Base-by-base conservation (phyloP, 1,140 invertebrate genomes). In the Papilio aristodemus region DNA sequence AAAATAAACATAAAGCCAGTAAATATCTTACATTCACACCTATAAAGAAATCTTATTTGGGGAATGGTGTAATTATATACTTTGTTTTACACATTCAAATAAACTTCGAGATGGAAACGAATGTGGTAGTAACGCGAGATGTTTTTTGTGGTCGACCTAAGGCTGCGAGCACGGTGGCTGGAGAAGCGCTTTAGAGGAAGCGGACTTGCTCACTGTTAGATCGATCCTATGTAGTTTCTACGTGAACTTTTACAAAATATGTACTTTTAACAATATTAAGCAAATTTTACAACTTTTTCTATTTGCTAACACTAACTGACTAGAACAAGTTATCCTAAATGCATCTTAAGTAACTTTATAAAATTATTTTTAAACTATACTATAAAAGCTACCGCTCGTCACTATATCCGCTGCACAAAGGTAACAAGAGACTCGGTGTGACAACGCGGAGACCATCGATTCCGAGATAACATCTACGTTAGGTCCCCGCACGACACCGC, bases 41-140 rank as follows among this genome's bases (percentile, higher is more conserved):
- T 37, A 62, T 62, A 62, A 39, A 39, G 32, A 38, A 22, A 38
- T 37, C 13, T 36, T 37, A 62, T 62, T 38, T 37, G 1, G 59
- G 14, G 59, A 62, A 62, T 38, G 32, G 14, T 19, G 59, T 62
- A 62, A 62, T 62, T 38, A 62, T 62, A 62, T 62, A 62, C 59
- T 38, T 62, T 62, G 59, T 62, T 62, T 62, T 17, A 62, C 59
- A 37, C 36, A 62, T 62, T 38, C 14, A 62, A 62, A 62, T 62
- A 62, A 62, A 62, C 59, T 62, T 13, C 32, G 59, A 50, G 36
- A 38, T 36, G 59, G 59, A 62, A 62, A 62, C 17, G 59, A 62
- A 62, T 38, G 59, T 36, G 14, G 59, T 19, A 19, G 59, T 62
- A 62, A 62, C 36, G 19, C 14, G 59, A 62, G 32, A 62, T 36